Base-by-base conservation (phyloP, 2,888 invertebrate species). In the Melinaea menophilus region DNA sequence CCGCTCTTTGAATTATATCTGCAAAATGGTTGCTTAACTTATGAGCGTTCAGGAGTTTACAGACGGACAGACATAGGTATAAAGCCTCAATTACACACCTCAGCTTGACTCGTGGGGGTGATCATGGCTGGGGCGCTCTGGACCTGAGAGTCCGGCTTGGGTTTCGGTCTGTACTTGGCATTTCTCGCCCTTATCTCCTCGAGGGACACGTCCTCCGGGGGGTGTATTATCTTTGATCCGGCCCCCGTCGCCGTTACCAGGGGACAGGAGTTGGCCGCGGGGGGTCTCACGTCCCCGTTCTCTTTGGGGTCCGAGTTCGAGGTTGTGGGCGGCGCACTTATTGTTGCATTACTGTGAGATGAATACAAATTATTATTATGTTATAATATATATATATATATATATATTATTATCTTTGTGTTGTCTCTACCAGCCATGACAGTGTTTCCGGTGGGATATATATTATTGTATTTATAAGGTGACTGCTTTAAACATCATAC, bases 181-280 rank as follows among this genome's bases (percentile, higher is more conserved):
- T 92, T 88, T 59, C 95, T 88, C 7, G 96, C 94, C 58, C 95
- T 91, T 71, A 96, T 93, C 86, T 97, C 97, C 82, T 97, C 97
- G 81, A 97, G 80, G 41, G 98, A 98, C 61, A 97, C 94, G 84
- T 98, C 97, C 82, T 98, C 98, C 0, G 96, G 95, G 0, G 98
- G 98, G 85, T 98, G 98, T 72, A 98, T 93, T 63, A 98, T 98
- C 88, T 95, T 95, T 77, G 96, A 96, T 48, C 96, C 94, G 5
- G 96, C 95, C 55, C 96, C 95, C 5, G 95, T 94, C n/a, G 95
- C 93, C 12, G 94, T 94, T 59, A 96, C 95, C 7, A 95, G 92
- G 13, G 86, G 90, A 72, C 81, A 91, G 0, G 83, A 68, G 75
- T 85, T 83, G 37, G 84, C 84, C 0, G 85, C 81, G 0, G 88